Evolutionary conservation across 2,113 vertebrate genomes (phyloP), one percentile per base, ranked within the genome.

Genomic region (Hemiscyllium ocellatum): DNA sequence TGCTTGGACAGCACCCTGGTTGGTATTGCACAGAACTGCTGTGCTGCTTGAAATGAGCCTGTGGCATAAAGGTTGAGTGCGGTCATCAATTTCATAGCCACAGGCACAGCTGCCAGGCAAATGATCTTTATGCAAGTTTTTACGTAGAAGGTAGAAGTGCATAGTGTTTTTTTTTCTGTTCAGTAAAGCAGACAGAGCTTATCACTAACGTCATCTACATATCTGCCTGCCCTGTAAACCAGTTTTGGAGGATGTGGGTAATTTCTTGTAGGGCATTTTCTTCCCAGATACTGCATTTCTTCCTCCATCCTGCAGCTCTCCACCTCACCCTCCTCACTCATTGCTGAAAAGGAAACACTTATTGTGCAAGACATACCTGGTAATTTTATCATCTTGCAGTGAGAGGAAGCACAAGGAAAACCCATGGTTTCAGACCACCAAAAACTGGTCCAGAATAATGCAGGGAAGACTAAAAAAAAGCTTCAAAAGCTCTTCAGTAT

Each of bases 41-140:
- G 17, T n/a, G 33, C 65, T 19, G 5, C 61, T 90, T 56, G 52
- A 90, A 90, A 90, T 90, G 29, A 91, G 87, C 87, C 87, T 91
- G 52, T 91, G 89, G 17, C 61, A 66, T 65, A 66, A 93, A 66
- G n/a, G 56, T 15, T 22, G 61, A 66, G 89, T 66, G 89, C 17
- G n/a, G 89, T n/a, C 89, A 66, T 93, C 89, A 93, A n/a, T 37
- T 68, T 66, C 89, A 66, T n/a, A 37, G 33, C 89, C 89, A 93
- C 61, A 93, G 61, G 61, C 89, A 66, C 17, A 66, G 61, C 33
- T 93, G 85, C 42, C 85, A 87, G 85, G 61, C 56, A 91, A 47
- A 66, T 22, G 85, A 83, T 20, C 80, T 83, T 42, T 5, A 15
- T 66, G 65, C 89, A 93, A 22, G 33, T 93, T 33, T 66, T 66